phyloP scores from a whole-genome alignment of 2,888 invertebrate genomes.

The Oscheius sp. region DNA sequence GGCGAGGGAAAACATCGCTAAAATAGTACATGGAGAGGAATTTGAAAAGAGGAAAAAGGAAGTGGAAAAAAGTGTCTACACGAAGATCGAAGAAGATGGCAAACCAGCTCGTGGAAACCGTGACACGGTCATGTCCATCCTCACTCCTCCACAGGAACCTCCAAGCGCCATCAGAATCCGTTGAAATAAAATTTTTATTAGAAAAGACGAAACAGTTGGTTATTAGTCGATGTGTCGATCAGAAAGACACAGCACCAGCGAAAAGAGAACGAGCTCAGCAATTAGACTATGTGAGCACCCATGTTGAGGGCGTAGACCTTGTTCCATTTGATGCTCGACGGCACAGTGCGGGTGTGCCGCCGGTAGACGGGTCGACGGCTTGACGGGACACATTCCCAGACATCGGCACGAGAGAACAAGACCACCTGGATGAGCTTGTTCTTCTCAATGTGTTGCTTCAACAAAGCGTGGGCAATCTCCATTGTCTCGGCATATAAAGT shows the following conservation, averaged over 20 bases:
- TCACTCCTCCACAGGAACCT: background rate
- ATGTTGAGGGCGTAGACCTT: conserved; percentile 60
- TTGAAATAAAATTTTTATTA: background rate
- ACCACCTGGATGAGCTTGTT: conserved; percentile 56
- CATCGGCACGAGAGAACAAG: conserved; percentile 52
- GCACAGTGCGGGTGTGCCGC: conserved; percentile 69
- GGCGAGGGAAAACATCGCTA: conserved; percentile 19
- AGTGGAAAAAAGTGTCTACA: conserved; percentile 3
- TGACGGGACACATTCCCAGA: conserved; percentile 58
- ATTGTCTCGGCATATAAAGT: conserved; percentile 66
- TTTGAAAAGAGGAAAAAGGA: conserved; percentile 27
- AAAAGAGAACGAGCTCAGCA: background rate
- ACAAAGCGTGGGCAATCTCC: conserved; percentile 64
- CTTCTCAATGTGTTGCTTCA: conserved; percentile 58
- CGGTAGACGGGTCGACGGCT: conserved; percentile 62
- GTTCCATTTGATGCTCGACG: conserved; percentile 68
- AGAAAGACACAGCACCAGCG: conserved; percentile 25
- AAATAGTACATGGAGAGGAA: conserved; percentile 27
- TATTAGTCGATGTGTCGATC: conserved; percentile 17
- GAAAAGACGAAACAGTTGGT: conserved; percentile 6
- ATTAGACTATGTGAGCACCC: conserved; percentile 57
- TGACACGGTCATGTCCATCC: conserved; percentile 25
- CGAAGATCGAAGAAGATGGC: background rate
- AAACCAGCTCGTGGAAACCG: conserved; percentile 3
- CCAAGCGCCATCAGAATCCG: background rate